phyloP scores from a whole-genome alignment of 23 tunicate species.

The Diplosoma virens region DNA sequence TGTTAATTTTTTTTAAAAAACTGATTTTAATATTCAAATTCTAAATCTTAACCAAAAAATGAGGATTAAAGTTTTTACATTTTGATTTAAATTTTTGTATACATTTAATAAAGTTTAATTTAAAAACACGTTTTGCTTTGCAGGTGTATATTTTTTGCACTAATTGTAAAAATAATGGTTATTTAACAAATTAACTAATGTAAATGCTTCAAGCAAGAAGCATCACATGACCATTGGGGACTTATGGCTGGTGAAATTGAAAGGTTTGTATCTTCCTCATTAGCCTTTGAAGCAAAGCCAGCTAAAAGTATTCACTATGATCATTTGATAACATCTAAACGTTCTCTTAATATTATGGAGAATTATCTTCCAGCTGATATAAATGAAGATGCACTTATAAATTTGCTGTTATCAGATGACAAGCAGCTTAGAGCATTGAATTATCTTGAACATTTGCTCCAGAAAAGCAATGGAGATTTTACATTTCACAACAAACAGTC shows the following conservation, averaged over 20 bases:
- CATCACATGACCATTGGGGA: not conserved
- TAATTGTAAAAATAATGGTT: no score
- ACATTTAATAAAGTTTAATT: no score
- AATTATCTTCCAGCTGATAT: constrained; percentile 43
- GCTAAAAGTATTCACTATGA: constrained; percentile 21
- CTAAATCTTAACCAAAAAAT: no score
- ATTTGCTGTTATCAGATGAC: constrained; percentile 31
- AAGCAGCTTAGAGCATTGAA: constrained; percentile 39
- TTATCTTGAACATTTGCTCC: constrained; percentile 60
- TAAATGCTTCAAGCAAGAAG: constrained; percentile 1
- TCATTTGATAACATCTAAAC: constrained; percentile 1
- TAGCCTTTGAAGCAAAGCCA: constrained; percentile 28
- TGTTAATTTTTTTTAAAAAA: no score
- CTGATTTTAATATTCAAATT: no score
- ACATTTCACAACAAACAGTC: constrained; percentile 37
- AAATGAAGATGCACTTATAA: constrained; percentile 50
- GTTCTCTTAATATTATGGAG: constrained; percentile 50
- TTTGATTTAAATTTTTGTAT: no score
- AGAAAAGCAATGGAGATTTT: constrained; percentile 55
- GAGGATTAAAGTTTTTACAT: no score
- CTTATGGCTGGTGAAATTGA: constrained; percentile 57
- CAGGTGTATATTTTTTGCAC: no score
- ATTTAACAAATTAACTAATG: no score
- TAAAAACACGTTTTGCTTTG: no score
- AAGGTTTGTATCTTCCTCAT: constrained; percentile 6